Percentiles rank a stretch among this genome's conserved stretches.
These are phyloP conservation scores for Chiloscyllium plagiosum DNA, from an alignment of 2,113 vertebrate species.

Conservation along the genomic window DNA sequence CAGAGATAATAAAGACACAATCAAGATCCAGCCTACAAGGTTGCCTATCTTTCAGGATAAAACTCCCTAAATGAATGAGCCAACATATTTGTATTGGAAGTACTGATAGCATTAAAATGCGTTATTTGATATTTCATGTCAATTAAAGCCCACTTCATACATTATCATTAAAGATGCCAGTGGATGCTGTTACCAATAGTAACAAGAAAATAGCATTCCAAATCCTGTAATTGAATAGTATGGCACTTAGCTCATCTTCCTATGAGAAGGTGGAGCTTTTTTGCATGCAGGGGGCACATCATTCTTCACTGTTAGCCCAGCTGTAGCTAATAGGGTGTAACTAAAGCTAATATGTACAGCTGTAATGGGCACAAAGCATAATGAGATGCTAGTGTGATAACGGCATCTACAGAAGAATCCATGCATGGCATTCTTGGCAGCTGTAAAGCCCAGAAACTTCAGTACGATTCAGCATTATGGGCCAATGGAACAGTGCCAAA, in stretches of 20 bases:
- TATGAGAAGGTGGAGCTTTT: conserved; percentile 26
- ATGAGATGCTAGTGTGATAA: conserved; percentile 24
- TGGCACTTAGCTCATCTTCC: conserved; percentile 15
- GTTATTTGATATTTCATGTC: background rate
- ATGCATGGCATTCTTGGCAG: conserved; percentile 31
- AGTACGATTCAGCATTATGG: conserved; percentile 29
- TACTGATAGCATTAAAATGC: background rate
- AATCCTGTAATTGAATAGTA: conserved; percentile 32
- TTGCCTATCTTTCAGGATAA: background rate
- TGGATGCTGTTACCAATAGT: conserved; percentile 11
- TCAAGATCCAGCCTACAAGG: background rate
- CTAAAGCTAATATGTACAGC: conserved; percentile 34
- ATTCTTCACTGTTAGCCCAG: conserved; percentile 32
- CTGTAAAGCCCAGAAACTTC: conserved; percentile 4
- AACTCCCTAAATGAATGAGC: background rate
- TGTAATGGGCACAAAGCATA: conserved; percentile 35
- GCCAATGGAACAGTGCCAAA: background rate
- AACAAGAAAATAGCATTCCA: conserved; percentile 9
- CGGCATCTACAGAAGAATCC: conserved; percentile 28
- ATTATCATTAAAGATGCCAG: background rate
- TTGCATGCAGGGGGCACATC: conserved; percentile 5
- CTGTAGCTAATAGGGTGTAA: conserved; percentile 34
- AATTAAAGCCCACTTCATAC: background rate
- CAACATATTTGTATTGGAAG: background rate
- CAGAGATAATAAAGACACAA: background rate